Percentiles rank a stretch among this genome's conserved stretches.
Evolutionary conservation across 1,140 invertebrate genomes (phyloP).

Genomic region (Schlechtendalia chinensis): DNA sequence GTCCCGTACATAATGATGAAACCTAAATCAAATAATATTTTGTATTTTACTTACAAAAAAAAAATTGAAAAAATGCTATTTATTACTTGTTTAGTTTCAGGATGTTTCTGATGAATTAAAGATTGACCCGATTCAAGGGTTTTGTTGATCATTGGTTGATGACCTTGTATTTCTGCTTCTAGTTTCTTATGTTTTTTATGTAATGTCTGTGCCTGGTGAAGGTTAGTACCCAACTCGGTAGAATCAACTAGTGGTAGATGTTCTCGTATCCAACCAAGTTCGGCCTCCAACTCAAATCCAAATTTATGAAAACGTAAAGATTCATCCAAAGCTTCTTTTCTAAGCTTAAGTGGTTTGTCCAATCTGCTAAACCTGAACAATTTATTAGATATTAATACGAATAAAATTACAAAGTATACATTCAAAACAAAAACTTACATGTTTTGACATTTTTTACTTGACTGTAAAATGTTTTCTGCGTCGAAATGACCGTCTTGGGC

Average conservation of each 20-base stretch:
- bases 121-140: constrained; percentile 70
- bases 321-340: constrained; percentile 81
- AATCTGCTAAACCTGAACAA: constrained; percentile 62
- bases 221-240: constrained; percentile 71
- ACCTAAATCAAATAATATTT: constrained; percentile 59
- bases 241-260: constrained; percentile 78
- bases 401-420: not conserved
- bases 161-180: constrained; percentile 78
- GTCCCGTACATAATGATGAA: constrained; percentile 64
- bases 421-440: constrained; percentile 57
- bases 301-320: constrained; percentile 87
- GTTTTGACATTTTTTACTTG: constrained; percentile 72
- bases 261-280: constrained; percentile 94
- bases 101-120: constrained; percentile 72
- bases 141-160: constrained; percentile 79
- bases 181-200: constrained; percentile 93
- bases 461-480: constrained; percentile 76
- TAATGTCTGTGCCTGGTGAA: constrained; percentile 87
- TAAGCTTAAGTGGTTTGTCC: constrained; percentile 63
- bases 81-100: constrained; percentile 67
- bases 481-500: constrained; percentile 92
- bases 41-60: not conserved
- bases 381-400: constrained; percentile 2
- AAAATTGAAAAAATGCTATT: not conserved
- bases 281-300: constrained; percentile 87